Evolutionary conservation across 92 coral and sea anemone genomes (phyloP), one percentile per base, ranked within the genome.

Genomic region (Epizoanthus ramosus): DNA sequence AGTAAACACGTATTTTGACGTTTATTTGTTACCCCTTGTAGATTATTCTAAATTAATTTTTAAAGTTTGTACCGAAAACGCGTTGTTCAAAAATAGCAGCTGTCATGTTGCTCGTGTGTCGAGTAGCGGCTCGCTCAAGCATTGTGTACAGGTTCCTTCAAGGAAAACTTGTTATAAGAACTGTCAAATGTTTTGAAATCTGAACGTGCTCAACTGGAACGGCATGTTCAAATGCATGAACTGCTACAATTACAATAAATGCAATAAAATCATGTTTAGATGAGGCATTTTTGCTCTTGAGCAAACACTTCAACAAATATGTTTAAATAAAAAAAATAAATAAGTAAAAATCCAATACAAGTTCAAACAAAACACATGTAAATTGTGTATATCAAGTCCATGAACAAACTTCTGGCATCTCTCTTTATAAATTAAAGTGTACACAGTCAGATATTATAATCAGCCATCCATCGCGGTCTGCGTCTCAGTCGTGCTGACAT

Each of bases 281-380:
- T 28, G 1, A 28, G 31, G 31, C 31, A 28, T 28, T 28, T 28
- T 28, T 28, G 31, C 31, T 28, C 31, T 28, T 28, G 31, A 28
- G 31, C 31, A 28, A 28, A 28, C 31, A 2, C 31, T 28, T 28
- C 31, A 28, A 28, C 31, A 28, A 28, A 28, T 28, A 28, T 28
- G 31, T 28, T 28, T 28, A 28, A 28, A 28, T 28, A 28, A 28
- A 28, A 0, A 28, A 28, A 28, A 28, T 28, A 28, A 28, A 28
- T n/a, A 28, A 28, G 2, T 28, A 28, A 28, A 28, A 41, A 41
- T 63, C 68, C 75, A 70, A 70, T 19, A 43, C 57, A 18, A n/a
- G 58, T 39, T 39, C 75, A 68, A 71, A 47, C 19, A 68, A 68
- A 68, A 68, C 73, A 68, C 54, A 68, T 68, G 73, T 68, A 68